Evolutionary conservation across 2,113 vertebrate species (phyloP).

Genomic region (Oreochromis tanganicae): DNA sequence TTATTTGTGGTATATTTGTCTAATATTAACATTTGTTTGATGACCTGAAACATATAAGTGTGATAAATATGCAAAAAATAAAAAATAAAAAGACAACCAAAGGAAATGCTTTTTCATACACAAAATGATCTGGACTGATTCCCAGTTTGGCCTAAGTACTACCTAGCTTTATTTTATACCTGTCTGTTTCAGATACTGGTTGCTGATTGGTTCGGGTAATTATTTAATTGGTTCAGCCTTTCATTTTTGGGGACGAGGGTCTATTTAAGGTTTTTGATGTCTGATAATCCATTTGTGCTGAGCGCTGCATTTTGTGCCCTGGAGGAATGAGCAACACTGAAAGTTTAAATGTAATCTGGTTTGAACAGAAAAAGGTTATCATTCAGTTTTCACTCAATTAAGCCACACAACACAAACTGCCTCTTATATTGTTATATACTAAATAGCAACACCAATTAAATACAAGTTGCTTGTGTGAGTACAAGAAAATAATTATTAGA

Average conservation of each 20-base stretch:
- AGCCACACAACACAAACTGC: neutral
- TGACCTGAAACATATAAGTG: neutral
- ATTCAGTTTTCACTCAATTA: neutral
- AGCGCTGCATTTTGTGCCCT: neutral
- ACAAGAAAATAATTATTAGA: too few relatives aligned
- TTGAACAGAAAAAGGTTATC: neutral
- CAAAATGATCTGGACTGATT: neutral
- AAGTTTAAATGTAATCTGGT: neutral
- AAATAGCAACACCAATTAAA: neutral
- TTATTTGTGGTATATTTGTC: neutral
- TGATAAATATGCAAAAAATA: neutral
- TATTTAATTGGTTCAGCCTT: neutral
- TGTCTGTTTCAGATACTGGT: neutral
- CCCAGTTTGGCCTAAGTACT: neutral
- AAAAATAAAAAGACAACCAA: neutral
- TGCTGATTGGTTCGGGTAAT: neutral
- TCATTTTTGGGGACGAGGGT: neutral
- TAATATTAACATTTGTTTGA: neutral
- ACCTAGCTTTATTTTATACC: neutral
- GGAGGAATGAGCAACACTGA: neutral
- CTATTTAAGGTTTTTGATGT: neutral
- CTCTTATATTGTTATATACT: neutral
- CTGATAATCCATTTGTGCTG: neutral
- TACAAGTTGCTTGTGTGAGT: neutral
- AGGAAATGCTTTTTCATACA: neutral